These are phyloP conservation scores for Thysanoteuthis rhombus DNA, from an alignment of 2,888 invertebrate genomes.

Conservation along the genomic window DNA sequence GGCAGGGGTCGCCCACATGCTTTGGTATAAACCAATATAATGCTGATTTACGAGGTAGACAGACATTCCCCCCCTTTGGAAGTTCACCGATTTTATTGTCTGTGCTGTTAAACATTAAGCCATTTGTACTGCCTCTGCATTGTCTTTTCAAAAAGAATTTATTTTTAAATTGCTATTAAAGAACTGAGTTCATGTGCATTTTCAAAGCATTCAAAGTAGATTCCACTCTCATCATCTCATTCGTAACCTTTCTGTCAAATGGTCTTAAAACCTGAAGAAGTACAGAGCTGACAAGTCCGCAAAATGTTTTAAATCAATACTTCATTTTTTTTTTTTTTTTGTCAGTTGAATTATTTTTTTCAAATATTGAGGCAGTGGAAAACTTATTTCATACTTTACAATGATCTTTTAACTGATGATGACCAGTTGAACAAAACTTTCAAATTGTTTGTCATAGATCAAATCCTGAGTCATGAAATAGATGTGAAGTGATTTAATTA, in stretches of 20 bases:
- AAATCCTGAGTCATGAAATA: too few species aligned
- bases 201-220: background rate
- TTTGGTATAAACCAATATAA: too few species aligned
- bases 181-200: background rate
- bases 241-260: background rate
- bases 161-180: background rate
- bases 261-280: background rate
- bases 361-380: background rate
- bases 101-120: too few species aligned
- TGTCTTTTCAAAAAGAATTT: background rate
- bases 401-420: background rate
- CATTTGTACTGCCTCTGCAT: background rate
- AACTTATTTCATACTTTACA: background rate
- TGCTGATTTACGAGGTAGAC: too few species aligned
- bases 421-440: background rate
- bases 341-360: background rate
- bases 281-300: background rate
- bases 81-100: too few species aligned
- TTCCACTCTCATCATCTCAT: background rate
- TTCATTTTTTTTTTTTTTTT: background rate
- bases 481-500: too few species aligned
- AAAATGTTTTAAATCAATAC: background rate
- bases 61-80: too few species aligned
- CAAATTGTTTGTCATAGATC: background rate
- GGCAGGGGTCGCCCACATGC: too few species aligned